Percentiles rank a stretch among this genome's conserved stretches.
phyloP scores from a whole-genome alignment of 2,113 vertebrate genomes.

The Cephalopterus ornatus region DNA sequence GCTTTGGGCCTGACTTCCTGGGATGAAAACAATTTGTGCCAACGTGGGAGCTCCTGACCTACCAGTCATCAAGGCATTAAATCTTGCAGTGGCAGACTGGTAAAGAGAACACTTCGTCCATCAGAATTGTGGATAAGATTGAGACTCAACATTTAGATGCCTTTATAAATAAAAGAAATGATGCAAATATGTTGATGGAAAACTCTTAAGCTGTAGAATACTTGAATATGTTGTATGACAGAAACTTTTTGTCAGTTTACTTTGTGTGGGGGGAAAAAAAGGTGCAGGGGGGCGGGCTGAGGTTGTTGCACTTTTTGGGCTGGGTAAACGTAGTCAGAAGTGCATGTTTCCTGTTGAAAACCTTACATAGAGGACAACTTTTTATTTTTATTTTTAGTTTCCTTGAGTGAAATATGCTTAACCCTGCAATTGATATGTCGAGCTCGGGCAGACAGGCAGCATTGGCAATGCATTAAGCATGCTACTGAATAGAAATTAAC shows the following conservation, averaged over 20 bases:
- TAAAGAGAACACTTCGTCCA: slow-evolving; percentile 52
- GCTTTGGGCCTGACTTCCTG: slow-evolving; percentile 50
- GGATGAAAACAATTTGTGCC: slow-evolving; percentile 45
- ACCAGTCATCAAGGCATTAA: slow-evolving; percentile 61
- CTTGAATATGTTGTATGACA: not conserved
- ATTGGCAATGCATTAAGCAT: slow-evolving; percentile 92
- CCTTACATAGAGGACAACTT: slow-evolving; percentile 47
- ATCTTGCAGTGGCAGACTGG: slow-evolving; percentile 50
- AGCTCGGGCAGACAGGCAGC: slow-evolving; percentile 97
- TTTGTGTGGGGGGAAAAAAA: not conserved
- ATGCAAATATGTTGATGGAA: slow-evolving; percentile 19
- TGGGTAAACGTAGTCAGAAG: slow-evolving; percentile 57
- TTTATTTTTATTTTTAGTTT: slow-evolving; percentile 66
- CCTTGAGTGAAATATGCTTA: slow-evolving; percentile 76
- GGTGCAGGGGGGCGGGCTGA: not conserved
- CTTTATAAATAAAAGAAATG: not conserved
- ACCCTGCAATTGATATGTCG: slow-evolving; percentile 76
- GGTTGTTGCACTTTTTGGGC: not conserved
- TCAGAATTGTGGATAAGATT: slow-evolving; percentile 40
- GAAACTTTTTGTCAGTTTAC: not conserved
- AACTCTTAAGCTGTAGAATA: not conserved
- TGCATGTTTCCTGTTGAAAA: slow-evolving; percentile 75
- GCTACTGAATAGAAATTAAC: slow-evolving; percentile 77
- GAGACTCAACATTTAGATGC: not conserved
- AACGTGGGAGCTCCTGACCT: slow-evolving; percentile 52